Conservation (phyloP, 2,113 vertebrate genomes). For the Hiodon tergisus region DNA sequence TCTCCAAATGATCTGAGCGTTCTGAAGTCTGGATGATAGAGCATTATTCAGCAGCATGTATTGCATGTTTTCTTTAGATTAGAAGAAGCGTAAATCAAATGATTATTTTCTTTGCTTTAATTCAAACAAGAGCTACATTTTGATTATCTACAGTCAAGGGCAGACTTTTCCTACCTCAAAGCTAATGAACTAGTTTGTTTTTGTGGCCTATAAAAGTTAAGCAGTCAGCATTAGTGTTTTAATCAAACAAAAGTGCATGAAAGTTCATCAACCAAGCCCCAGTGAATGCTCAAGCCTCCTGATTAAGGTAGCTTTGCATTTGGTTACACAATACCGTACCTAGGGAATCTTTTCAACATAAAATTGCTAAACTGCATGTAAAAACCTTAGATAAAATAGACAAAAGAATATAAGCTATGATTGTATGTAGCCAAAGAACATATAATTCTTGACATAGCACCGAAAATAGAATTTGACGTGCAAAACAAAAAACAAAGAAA, state of each 20-base stretch:
- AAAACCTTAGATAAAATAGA: background rate
- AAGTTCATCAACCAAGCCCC: background rate
- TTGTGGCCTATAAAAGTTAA: slow-evolving; percentile 66
- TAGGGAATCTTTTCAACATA: background rate
- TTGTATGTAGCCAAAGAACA: too few species aligned
- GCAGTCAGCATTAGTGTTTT: slow-evolving; percentile 61
- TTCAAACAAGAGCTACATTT: slow-evolving; percentile 67
- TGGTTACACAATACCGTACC: background rate
- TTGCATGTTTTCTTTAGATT: slow-evolving; percentile 64
- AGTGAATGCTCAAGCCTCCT: too few species aligned
- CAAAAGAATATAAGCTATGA: background rate
- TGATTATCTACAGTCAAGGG: slow-evolving; percentile 67
- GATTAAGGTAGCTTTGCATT: too few species aligned
- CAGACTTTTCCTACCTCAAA: slow-evolving; percentile 66
- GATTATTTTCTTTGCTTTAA: slow-evolving; percentile 68
- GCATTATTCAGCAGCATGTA: slow-evolving; percentile 70
- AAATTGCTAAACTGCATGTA: background rate
- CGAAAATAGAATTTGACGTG: background rate
- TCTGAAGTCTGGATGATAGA: slow-evolving; percentile 69
- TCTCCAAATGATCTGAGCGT: slow-evolving; percentile 75
- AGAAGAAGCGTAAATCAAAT: slow-evolving; percentile 79
- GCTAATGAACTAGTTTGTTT: slow-evolving; percentile 63
- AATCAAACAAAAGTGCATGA: background rate
- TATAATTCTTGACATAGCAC: background rate
- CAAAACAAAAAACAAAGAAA: background rate